These are phyloP conservation scores for Cuniculus paca DNA, from an alignment of 2,797 vertebrate species.

Conservation along the genomic window DNA sequence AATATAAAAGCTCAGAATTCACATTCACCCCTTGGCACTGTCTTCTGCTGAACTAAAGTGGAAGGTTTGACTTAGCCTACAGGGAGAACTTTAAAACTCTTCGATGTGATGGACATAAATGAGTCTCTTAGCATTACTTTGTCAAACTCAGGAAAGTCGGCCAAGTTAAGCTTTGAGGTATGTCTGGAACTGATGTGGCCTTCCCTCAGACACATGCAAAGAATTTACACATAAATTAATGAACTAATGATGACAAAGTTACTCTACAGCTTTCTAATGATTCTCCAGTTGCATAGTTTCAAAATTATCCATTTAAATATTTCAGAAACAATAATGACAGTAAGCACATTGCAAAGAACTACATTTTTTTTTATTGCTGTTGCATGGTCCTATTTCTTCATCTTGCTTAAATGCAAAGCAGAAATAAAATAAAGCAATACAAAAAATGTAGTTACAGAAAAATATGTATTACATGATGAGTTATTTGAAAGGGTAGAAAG, in stretches of 20 bases:
- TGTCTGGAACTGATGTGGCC: slow-evolving; percentile 53
- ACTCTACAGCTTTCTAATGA: background rate
- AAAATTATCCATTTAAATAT: slow-evolving; percentile 33
- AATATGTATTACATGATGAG: background rate
- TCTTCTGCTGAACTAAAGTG: slow-evolving; percentile 54
- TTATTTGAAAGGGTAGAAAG: background rate
- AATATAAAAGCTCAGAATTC: slow-evolving; percentile 15
- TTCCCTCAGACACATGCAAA: slow-evolving; percentile 24
- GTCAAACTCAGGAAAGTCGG: slow-evolving; percentile 62
- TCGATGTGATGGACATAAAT: slow-evolving; percentile 57
- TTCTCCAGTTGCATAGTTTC: background rate
- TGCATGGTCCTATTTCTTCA: background rate
- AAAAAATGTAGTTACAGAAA: slow-evolving; percentile 50
- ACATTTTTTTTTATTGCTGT: background rate
- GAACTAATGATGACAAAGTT: slow-evolving; percentile 60
- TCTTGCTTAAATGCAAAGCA: slow-evolving; percentile 11
- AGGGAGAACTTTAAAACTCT: slow-evolving; percentile 54
- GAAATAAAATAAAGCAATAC: background rate
- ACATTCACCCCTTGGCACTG: background rate
- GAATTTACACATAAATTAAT: slow-evolving; percentile 55
- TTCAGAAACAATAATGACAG: slow-evolving; percentile 48
- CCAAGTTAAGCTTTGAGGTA: slow-evolving; percentile 67
- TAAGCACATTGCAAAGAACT: slow-evolving; percentile 25
- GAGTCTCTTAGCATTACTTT: slow-evolving; percentile 59
- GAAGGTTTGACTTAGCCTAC: slow-evolving; percentile 58